phyloP scores from a whole-genome alignment of 2,797 vertebrate genomes.

The Ataeniobius toweri region DNA sequence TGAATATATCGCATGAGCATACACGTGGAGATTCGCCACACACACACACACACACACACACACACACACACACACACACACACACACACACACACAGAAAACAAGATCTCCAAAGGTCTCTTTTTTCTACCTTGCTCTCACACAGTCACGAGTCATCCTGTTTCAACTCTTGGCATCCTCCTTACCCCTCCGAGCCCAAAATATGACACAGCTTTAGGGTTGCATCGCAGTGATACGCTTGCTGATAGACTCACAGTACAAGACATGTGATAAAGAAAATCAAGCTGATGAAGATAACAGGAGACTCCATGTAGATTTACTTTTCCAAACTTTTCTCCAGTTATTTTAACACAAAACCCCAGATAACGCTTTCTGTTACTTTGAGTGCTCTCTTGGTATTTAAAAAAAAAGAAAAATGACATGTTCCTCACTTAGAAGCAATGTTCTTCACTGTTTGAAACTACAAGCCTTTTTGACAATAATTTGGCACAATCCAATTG shows the following conservation, averaged over 20 bases:
- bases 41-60: neutral
- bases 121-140: slow-evolving; percentile 52
- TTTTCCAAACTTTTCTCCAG: slow-evolving; percentile 9
- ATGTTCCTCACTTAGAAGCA: slow-evolving; percentile 15
- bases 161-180: slow-evolving; percentile 69
- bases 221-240: slow-evolving; percentile 63
- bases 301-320: slow-evolving; percentile 30
- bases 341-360: neutral
- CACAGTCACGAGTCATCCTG: slow-evolving; percentile 72
- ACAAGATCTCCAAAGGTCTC: slow-evolving; percentile 52
- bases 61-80: neutral
- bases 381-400: slow-evolving; percentile 21
- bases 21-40: slow-evolving; percentile 55
- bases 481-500: slow-evolving; percentile 32
- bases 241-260: slow-evolving; percentile 50
- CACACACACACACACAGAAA: slow-evolving; percentile 16
- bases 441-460: slow-evolving; percentile 15
- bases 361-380: slow-evolving; percentile 16
- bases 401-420: slow-evolving; percentile 13
- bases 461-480: slow-evolving; percentile 38
- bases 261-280: slow-evolving; percentile 61
- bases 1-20: slow-evolving; percentile 65
- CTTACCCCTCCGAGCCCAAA: slow-evolving; percentile 63
- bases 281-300: slow-evolving; percentile 46
- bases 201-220: slow-evolving; percentile 73